Percentiles rank a stretch among this genome's conserved stretches.
These are phyloP conservation scores for Oreochromis aureus DNA, from an alignment of 2,113 vertebrate genomes.

Conservation along the genomic window DNA sequence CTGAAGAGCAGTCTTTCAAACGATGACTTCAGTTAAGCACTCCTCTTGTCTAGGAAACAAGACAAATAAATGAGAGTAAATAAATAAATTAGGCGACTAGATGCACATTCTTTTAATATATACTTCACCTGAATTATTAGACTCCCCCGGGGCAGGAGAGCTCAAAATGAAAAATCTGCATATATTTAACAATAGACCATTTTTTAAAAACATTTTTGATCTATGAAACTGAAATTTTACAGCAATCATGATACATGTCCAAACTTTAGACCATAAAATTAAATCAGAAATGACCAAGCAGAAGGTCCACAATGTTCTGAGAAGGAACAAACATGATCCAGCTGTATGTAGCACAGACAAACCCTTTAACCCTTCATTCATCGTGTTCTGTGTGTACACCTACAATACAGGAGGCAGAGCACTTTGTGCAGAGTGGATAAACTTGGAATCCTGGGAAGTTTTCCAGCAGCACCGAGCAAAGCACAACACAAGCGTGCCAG, in stretches of 20 bases:
- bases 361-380: neutral
- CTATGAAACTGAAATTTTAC: neutral
- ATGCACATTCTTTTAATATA: too few species aligned
- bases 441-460: neutral
- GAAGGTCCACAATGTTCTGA: neutral
- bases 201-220: neutral
- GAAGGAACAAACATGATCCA: neutral
- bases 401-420: neutral
- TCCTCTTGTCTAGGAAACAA: neutral
- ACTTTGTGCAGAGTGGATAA: neutral
- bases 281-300: neutral
- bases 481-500: neutral
- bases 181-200: neutral
- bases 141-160: too few species aligned
- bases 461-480: neutral
- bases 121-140: too few species aligned
- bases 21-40: neutral
- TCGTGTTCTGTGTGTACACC: neutral
- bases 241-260: neutral
- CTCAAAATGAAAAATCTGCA: neutral
- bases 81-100: too few species aligned
- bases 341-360: neutral
- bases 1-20: neutral
- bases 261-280: neutral
- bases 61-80: neutral